These are phyloP conservation scores for Arctocebus calabarensis DNA, from an alignment of 2,797 vertebrate genomes.

Conservation along the genomic window DNA sequence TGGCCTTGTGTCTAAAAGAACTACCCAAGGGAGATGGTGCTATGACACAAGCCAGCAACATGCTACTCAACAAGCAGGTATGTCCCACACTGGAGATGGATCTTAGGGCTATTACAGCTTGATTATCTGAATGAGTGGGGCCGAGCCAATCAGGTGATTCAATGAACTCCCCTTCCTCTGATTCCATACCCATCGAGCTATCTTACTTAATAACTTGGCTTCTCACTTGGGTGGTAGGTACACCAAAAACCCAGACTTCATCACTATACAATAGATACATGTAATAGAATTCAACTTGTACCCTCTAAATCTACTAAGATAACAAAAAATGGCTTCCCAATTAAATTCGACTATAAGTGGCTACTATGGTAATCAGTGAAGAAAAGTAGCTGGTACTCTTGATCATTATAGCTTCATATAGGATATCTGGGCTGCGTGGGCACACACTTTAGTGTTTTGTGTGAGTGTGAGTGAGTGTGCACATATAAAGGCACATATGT, in stretches of 20 bases:
- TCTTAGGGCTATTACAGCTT: not conserved
- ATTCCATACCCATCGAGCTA: not conserved
- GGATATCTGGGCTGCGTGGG: not conserved
- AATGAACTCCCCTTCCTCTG: not conserved
- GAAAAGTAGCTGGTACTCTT: not conserved
- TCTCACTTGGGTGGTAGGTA: not conserved
- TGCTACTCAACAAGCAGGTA: not conserved
- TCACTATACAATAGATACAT: not conserved
- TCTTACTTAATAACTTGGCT: not conserved
- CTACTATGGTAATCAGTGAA: not conserved
- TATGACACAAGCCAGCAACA: not conserved
- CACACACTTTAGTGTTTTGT: no score
- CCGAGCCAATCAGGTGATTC: not conserved
- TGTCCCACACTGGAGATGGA: not conserved
- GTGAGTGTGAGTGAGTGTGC: not conserved
- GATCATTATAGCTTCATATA: not conserved
- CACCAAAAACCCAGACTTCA: not conserved
- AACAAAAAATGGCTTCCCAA: not conserved
- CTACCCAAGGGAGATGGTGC: not conserved
- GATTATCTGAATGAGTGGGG: not conserved
- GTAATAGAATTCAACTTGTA: not conserved
- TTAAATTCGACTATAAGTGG: not conserved
- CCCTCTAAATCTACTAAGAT: not conserved
- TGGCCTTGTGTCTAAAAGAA: not conserved
- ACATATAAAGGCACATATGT: rapidly evolving